Conservation (phyloP, 2,888 invertebrate genomes). For the Congeria kusceri region DNA sequence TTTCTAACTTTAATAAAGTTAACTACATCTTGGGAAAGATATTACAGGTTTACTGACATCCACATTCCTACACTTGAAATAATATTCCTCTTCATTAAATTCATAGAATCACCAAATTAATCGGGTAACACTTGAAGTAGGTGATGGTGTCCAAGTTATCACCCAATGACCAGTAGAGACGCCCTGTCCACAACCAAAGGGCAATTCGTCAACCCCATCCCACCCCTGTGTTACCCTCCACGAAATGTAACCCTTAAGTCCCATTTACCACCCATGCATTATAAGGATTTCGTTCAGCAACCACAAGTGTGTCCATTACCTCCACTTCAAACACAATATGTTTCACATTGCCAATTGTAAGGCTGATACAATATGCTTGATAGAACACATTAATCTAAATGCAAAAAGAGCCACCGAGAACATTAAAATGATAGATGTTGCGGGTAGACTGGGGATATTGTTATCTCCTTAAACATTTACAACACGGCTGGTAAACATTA, state of each 20-base stretch:
- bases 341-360: conserved; percentile 62
- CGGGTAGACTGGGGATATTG: conserved; percentile 30
- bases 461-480: conserved; percentile 25
- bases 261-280: conserved; percentile 64
- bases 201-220: too few relatives aligned
- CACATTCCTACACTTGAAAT: too few relatives aligned
- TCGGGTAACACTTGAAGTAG: too few relatives aligned
- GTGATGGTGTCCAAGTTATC: too few relatives aligned
- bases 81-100: too few relatives aligned
- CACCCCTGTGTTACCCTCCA: not conserved
- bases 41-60: too few relatives aligned
- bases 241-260: conserved; percentile 36
- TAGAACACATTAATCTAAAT: conserved; percentile 56
- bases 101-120: too few relatives aligned
- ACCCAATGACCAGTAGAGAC: too few relatives aligned
- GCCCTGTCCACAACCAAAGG: too few relatives aligned
- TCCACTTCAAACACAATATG: conserved; percentile 57
- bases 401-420: conserved; percentile 37
- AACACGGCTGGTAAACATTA: conserved; percentile 45
- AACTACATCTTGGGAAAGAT: too few relatives aligned
- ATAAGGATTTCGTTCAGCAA: conserved; percentile 34
- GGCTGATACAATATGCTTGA: conserved; percentile 45
- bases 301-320: conserved; percentile 52
- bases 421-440: conserved; percentile 68
- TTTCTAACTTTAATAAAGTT: too few relatives aligned